These are phyloP conservation scores for Lacanobia wlatinum DNA, from an alignment of 2,888 invertebrate species.

Conservation along the genomic window DNA sequence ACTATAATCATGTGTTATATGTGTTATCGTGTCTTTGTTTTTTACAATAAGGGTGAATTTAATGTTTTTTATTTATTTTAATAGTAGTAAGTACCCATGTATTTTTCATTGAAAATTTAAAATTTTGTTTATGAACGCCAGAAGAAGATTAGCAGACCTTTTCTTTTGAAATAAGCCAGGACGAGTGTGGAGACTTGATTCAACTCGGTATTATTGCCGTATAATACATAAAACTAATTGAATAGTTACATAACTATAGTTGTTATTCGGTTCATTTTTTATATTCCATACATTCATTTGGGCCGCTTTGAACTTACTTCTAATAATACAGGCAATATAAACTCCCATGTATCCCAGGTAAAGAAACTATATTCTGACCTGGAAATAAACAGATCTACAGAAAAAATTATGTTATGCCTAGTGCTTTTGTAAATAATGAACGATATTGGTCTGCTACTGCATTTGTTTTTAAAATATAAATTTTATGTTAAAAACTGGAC, in stretches of 20 bases:
- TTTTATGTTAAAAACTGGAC: no score
- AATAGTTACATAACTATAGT: neutral
- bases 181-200: neutral
- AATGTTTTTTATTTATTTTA: neutral
- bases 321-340: neutral
- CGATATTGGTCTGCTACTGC: no score
- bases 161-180: neutral
- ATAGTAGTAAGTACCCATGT: neutral
- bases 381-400: neutral
- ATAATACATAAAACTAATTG: neutral
- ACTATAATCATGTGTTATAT: neutral
- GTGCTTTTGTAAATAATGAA: neutral
- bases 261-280: neutral
- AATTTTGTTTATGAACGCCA: neutral
- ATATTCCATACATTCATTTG: neutral
- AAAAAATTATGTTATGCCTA: no score
- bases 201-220: neutral
- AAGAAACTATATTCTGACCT: neutral
- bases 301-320: no score
- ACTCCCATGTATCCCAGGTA: no score
- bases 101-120: slow-evolving; percentile 9
- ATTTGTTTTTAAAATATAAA: no score
- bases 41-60: neutral
- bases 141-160: slow-evolving; percentile 1
- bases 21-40: neutral